Evolutionary conservation across 2,113 vertebrate species (phyloP).

Genomic region (Casuarius casuarius): DNA sequence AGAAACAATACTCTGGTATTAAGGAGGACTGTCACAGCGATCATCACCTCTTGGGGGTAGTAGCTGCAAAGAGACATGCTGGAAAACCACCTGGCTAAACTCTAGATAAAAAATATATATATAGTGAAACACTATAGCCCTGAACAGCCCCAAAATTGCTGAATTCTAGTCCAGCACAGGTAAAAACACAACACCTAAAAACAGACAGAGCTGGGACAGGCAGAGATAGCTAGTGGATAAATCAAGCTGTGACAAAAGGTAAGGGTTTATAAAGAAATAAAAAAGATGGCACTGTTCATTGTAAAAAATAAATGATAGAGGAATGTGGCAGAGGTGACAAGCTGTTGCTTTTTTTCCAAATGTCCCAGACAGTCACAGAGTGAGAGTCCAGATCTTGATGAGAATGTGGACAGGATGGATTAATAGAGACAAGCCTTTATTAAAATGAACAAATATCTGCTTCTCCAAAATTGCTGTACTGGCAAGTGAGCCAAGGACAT

Average conservation of each 20-base stretch:
- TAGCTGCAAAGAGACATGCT: neutral
- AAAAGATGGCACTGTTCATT: neutral
- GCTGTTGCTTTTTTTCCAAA: neutral
- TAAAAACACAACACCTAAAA: neutral
- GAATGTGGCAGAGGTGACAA: neutral
- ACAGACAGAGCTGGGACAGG: neutral
- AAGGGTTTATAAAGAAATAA: neutral
- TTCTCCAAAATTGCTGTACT: neutral
- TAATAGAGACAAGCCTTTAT: neutral
- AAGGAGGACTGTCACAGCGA: fast-evolving
- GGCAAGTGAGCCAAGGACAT: neutral
- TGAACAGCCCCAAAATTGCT: neutral
- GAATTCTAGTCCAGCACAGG: neutral
- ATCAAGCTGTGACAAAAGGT: neutral
- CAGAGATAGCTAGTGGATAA: neutral
- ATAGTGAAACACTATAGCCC: neutral
- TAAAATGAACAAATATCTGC: neutral
- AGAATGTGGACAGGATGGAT: neutral
- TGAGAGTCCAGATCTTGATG: neutral
- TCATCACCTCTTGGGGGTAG: neutral
- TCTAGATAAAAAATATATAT: neutral
- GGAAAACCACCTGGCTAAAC: neutral
- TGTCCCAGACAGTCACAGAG: neutral
- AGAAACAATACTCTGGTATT: neutral
- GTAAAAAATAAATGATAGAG: neutral